phyloP scores from a whole-genome alignment of 2,797 vertebrate species.

The Platalea minor region DNA sequence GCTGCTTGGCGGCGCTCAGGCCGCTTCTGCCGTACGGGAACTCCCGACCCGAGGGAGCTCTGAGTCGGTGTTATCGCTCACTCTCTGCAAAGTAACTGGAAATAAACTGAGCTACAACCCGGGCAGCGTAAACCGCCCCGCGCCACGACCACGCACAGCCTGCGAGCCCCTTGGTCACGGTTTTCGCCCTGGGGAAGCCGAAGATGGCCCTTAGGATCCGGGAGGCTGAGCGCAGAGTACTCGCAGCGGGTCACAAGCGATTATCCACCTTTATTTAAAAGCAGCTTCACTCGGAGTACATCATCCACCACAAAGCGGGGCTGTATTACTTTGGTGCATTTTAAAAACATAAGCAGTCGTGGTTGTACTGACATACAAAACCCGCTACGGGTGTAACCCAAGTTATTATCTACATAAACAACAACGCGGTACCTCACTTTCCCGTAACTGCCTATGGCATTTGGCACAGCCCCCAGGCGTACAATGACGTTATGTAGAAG shows the following conservation, averaged over 20 bases:
- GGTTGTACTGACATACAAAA: not conserved
- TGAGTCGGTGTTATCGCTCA: rapidly evolving
- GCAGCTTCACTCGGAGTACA: not conserved
- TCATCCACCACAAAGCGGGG: rapidly evolving
- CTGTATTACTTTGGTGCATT: not conserved
- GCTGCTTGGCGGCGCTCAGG: too few species aligned
- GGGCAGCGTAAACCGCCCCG: too few species aligned
- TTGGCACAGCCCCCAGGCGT: rapidly evolving
- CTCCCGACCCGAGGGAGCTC: rapidly evolving
- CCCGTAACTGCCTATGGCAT: rapidly evolving
- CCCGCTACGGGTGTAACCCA: not conserved
- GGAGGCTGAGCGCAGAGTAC: rapidly evolving
- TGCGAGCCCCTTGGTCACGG: rapidly evolving
- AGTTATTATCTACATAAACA: not conserved
- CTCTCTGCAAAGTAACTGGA: not conserved
- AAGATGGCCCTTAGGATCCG: rapidly evolving
- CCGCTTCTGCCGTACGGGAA: not conserved
- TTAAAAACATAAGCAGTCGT: not conserved
- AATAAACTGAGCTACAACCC: rapidly evolving
- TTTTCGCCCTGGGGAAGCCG: rapidly evolving
- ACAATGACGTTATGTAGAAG: rapidly evolving
- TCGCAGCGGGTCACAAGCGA: rapidly evolving
- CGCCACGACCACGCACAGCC: rapidly evolving
- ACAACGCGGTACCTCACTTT: rapidly evolving
- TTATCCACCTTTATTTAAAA: not conserved